A percentile compares a stretch with the other conserved stretches of the same genome.
These are phyloP conservation scores for Hystrix cristata DNA, from an alignment of 2,113 vertebrate genomes.

Conservation along the genomic window DNA sequence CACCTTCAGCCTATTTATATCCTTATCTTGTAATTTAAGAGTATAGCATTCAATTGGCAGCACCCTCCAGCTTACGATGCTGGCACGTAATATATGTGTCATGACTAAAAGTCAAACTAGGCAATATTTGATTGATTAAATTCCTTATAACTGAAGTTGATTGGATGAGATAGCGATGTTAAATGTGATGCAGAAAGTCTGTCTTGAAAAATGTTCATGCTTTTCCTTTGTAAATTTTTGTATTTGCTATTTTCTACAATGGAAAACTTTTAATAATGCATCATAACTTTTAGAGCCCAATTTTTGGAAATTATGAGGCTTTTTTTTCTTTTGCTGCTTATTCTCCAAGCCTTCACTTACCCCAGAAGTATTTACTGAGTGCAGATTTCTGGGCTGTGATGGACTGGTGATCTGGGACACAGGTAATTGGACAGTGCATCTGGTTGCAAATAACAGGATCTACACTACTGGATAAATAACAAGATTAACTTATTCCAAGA, in stretches of 20 bases:
- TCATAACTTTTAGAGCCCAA: not conserved
- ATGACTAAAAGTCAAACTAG: not conserved
- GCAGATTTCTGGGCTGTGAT: not conserved
- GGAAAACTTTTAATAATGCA: not conserved
- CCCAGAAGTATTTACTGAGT: not conserved
- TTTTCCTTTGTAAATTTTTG: not conserved
- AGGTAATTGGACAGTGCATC: not conserved
- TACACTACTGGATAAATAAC: not conserved
- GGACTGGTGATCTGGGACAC: not conserved
- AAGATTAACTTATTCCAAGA: not conserved
- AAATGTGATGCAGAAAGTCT: not conserved
- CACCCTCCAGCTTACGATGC: not conserved
- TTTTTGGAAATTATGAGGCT: not conserved
- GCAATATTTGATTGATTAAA: not conserved
- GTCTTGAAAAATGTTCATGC: not conserved
- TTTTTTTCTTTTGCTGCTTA: not conserved
- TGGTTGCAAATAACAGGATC: not conserved
- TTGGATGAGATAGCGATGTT: not conserved
- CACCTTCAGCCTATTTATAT: rapidly evolving
- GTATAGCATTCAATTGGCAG: not conserved
- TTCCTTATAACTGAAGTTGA: not conserved
- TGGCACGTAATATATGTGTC: not conserved
- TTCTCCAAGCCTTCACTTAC: not conserved
- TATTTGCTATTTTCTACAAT: not conserved
- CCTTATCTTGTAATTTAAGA: not conserved